These are phyloP conservation scores for Pseudobourletiella spinata DNA, from an alignment of 1,140 invertebrate genomes.

Conservation along the genomic window DNA sequence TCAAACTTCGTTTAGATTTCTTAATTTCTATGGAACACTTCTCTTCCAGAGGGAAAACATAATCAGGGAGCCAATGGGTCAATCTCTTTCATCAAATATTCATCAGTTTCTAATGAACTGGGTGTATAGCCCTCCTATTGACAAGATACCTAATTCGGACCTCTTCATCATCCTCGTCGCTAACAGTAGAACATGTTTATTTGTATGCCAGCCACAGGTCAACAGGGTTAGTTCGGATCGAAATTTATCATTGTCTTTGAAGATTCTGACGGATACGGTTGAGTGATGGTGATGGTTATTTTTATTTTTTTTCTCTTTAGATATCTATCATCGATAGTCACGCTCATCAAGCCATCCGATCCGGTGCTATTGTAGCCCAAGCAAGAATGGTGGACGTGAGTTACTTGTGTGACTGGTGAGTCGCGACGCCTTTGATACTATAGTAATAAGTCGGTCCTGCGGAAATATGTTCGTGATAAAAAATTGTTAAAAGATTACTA, in stretches of 20 bases:
- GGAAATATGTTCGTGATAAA: no score
- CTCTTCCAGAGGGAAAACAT: neutral
- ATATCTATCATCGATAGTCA: constrained; percentile 36
- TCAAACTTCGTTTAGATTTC: no score
- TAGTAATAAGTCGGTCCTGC: no score
- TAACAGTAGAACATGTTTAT: constrained; percentile 31
- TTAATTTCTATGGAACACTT: no score
- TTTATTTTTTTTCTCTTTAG: constrained; percentile 16
- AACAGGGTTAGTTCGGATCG: constrained; percentile 28
- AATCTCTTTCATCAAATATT: constrained; percentile 25
- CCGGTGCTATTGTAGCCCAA: constrained; percentile 34
- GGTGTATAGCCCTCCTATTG: constrained; percentile 25
- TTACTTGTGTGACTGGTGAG: constrained; percentile 35
- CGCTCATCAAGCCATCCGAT: constrained; percentile 21
- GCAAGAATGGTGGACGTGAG: constrained; percentile 19
- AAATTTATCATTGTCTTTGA: no score
- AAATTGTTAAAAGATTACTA: no score
- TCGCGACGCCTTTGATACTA: no score
- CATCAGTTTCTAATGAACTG: constrained; percentile 24
- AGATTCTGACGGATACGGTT: no score
- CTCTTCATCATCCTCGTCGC: constrained; percentile 35
- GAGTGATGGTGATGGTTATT: neutral
- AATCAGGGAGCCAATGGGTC: constrained; percentile 13
- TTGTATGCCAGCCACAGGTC: constrained; percentile 33
- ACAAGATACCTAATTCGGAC: constrained; percentile 24